phyloP scores from a whole-genome alignment of 2,797 vertebrate species.

The Loris lydekkerianus region DNA sequence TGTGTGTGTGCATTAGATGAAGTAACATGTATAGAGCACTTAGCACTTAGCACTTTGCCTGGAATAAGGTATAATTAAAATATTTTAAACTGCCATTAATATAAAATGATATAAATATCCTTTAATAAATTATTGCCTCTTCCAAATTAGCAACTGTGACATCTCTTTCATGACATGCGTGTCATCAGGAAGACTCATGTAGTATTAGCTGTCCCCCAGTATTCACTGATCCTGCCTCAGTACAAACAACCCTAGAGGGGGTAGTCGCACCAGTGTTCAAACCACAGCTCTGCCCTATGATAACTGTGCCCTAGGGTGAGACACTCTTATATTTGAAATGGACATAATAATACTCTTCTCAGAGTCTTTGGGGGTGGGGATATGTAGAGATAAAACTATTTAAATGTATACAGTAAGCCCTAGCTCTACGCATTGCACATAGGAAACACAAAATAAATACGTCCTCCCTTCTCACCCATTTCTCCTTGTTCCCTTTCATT shows the following conservation, averaged over 20 bases:
- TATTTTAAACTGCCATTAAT: neutral
- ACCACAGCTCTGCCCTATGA: neutral
- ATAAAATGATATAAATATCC: neutral
- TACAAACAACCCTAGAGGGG: neutral
- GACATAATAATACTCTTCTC: neutral
- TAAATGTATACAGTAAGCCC: neutral
- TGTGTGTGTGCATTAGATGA: neutral
- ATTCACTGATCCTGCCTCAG: neutral
- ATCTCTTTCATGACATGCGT: neutral
- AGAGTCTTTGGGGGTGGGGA: neutral
- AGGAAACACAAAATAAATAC: neutral
- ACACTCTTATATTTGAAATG: neutral
- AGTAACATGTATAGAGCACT: neutral
- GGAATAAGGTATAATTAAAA: neutral
- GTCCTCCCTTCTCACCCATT: neutral
- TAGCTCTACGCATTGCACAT: rapidly evolving
- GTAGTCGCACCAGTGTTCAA: too few relatives aligned
- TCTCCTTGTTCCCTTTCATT: neutral
- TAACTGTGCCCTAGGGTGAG: neutral
- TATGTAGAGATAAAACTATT: neutral
- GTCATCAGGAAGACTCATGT: neutral
- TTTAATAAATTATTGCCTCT: neutral
- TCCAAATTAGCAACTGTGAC: neutral
- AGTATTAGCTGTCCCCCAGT: neutral
- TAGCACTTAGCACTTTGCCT: neutral